These are phyloP conservation scores for Drosophila ananassae DNA, from an alignment of 1,140 invertebrate species.

Conservation along the genomic window DNA sequence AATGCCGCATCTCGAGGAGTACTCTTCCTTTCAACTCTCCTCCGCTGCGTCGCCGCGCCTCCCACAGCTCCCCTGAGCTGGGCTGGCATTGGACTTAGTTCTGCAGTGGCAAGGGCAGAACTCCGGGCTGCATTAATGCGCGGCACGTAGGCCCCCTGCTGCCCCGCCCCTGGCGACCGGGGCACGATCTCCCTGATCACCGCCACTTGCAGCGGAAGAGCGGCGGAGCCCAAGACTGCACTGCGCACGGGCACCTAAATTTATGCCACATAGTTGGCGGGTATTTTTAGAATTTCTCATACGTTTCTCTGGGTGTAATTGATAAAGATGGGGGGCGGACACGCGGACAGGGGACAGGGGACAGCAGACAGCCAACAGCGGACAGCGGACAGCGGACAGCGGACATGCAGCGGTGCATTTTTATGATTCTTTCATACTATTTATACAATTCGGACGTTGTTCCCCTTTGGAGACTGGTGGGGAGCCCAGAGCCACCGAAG, in stretches of 20 bases:
- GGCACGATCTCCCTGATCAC: conserved; percentile 45
- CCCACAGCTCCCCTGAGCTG: conserved; percentile 11
- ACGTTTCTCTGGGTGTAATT: not conserved
- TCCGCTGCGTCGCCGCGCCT: not conserved
- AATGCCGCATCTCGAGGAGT: too few species aligned
- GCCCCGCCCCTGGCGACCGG: conserved; percentile 18
- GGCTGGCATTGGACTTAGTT: conserved; percentile 68
- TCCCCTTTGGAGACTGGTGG: conserved; percentile 24
- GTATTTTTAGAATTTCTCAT: not conserved
- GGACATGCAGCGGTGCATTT: conserved; percentile 44
- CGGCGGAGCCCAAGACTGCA: not conserved
- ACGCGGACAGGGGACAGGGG: not conserved
- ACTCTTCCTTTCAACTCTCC: not conserved
- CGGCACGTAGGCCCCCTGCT: conserved; percentile 48
- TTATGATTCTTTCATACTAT: conserved; percentile 56
- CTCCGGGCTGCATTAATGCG: conserved; percentile 58
- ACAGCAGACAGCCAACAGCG: too few species aligned
- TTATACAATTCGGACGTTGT: conserved; percentile 44
- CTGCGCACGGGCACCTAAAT: not conserved
- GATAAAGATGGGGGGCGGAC: not conserved
- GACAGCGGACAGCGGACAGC: conserved; percentile 10
- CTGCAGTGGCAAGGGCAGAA: conserved; percentile 36
- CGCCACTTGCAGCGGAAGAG: conserved; percentile 35
- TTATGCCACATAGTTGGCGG: not conserved
- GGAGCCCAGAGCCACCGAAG: not conserved